Evolutionary conservation across 2,888 invertebrate species (phyloP).

Genomic region (Papilio gigon): DNA sequence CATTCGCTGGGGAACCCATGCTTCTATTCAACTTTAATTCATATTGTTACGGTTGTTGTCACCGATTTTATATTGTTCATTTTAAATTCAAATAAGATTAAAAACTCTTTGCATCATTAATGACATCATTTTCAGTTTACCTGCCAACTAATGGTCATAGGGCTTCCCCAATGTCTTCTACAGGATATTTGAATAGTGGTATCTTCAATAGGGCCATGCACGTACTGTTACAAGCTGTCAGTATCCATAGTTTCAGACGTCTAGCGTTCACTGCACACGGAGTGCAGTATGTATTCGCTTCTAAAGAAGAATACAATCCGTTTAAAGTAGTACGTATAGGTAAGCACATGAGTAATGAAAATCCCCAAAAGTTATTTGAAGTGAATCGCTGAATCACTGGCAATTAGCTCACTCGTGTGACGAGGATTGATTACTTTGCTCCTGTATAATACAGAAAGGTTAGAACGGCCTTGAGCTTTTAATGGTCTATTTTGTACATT

Average conservation of each 20-base stretch:
- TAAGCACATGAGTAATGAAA: background rate
- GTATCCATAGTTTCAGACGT: no score
- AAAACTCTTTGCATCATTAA: no score
- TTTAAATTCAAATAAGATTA: background rate
- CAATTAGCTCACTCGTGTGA: conserved; percentile 25
- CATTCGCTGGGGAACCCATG: background rate
- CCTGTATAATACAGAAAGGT: conserved; percentile 28
- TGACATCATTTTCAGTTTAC: no score
- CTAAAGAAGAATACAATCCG: no score
- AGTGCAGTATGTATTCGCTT: no score
- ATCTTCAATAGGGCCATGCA: no score
- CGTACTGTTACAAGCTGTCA: no score
- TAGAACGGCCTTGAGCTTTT: conserved; percentile 34
- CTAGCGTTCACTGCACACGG: no score
- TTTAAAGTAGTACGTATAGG: no score
- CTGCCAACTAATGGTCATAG: no score
- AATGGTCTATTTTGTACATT: conserved; percentile 17
- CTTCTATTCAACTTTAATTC: conserved; percentile 24
- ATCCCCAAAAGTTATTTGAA: conserved; percentile 19
- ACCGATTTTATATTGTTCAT: background rate
- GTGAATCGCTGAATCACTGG: conserved; percentile 27
- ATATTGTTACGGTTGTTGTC: background rate
- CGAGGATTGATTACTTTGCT: conserved; percentile 37
- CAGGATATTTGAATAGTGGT: no score
- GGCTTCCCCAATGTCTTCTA: no score